These are phyloP conservation scores for Cephus nigrinus DNA, from an alignment of 2,888 invertebrate species.

Conservation along the genomic window DNA sequence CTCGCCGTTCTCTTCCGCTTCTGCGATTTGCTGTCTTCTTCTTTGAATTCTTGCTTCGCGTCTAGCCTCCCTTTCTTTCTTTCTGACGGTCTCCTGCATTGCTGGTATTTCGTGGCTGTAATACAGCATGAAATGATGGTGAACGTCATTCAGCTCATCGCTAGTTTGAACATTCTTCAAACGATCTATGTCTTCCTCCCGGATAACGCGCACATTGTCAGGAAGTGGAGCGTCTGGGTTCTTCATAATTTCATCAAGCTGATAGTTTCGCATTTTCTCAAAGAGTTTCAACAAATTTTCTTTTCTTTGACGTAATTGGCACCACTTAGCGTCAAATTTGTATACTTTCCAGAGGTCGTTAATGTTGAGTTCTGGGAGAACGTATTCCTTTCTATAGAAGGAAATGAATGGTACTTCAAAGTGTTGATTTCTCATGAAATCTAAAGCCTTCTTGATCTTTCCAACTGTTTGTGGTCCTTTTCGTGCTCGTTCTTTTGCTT, in stretches of 20 bases:
- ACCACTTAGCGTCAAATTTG: slow-evolving; percentile 95
- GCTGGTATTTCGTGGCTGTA: slow-evolving; percentile 86
- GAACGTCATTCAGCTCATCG: slow-evolving; percentile 93
- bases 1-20: slow-evolving; percentile 74
- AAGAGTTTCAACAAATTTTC: slow-evolving; percentile 84
- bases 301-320: slow-evolving; percentile 87
- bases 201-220: slow-evolving; percentile 83
- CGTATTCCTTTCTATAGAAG: slow-evolving; percentile 98
- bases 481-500: slow-evolving; percentile 70
- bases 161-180: slow-evolving; percentile 82
- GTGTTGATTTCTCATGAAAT: slow-evolving; percentile 95
- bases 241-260: slow-evolving; percentile 83
- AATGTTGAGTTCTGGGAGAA: slow-evolving; percentile 92
- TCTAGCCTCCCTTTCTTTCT: slow-evolving; percentile 75
- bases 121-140: slow-evolving; percentile 92
- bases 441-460: slow-evolving; percentile 94
- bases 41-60: slow-evolving; percentile 69
- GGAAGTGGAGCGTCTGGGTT: slow-evolving; percentile 87
- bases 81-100: slow-evolving; percentile 81
- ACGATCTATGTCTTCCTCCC: slow-evolving; percentile 86
- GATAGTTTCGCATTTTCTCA: slow-evolving; percentile 92
- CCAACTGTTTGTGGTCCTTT: slow-evolving; percentile 79
- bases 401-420: slow-evolving; percentile 98
- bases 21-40: slow-evolving; percentile 68
- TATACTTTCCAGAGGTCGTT: slow-evolving; percentile 99